Conservation (phyloP, 2,888 invertebrate species). For the Gymnocheta viridis region DNA sequence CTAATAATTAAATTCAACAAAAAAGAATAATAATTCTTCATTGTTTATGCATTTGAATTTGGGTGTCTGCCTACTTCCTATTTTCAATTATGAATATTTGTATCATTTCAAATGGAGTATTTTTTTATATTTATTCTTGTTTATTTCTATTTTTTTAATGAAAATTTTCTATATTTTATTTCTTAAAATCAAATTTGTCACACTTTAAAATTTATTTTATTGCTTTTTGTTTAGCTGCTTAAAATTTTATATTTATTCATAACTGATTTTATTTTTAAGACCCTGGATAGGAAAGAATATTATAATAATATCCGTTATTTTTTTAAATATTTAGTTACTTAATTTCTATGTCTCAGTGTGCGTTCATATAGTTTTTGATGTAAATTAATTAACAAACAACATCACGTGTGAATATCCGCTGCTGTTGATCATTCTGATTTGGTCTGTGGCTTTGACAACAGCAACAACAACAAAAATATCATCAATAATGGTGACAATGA, state of each 20-base stretch:
- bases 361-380: constrained; percentile 1
- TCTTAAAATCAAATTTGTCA: constrained; percentile 58
- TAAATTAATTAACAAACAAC: constrained; percentile 76
- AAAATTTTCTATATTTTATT: too few relatives aligned
- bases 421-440: constrained; percentile 68
- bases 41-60: too few relatives aligned
- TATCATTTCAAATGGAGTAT: too few relatives aligned
- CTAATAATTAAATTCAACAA: too few relatives aligned
- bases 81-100: too few relatives aligned
- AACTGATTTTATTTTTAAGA: constrained; percentile 11
- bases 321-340: constrained; percentile 15
- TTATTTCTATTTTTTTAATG: background rate
- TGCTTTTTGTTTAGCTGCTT: background rate
- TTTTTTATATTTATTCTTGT: too few relatives aligned
- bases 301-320: constrained; percentile 65
- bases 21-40: too few relatives aligned
- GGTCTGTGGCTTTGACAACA: constrained; percentile 4
- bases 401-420: constrained; percentile 79
- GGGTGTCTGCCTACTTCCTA: too few relatives aligned
- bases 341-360: background rate
- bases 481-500: constrained; percentile 4
- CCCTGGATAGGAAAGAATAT: constrained; percentile 40
- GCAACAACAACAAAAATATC: background rate
- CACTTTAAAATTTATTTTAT: constrained; percentile 18
- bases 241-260: constrained; percentile 16